Evolutionary conservation across 2,113 vertebrate genomes (phyloP).

Genomic region (Crotalus helleri): DNA sequence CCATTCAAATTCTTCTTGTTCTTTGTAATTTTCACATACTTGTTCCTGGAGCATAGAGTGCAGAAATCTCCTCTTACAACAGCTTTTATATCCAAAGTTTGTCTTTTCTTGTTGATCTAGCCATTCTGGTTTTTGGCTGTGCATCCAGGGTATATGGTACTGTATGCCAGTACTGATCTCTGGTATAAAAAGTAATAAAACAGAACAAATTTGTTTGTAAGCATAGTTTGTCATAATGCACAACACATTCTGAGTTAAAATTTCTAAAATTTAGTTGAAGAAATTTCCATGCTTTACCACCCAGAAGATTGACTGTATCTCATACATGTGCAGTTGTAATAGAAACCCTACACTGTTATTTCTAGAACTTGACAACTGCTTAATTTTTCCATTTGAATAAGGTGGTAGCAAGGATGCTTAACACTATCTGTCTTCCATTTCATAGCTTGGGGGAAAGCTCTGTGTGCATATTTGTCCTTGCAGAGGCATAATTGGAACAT

Average conservation of each 20-base stretch:
- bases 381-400: not conserved
- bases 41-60: constrained; percentile 3
- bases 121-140: not conserved
- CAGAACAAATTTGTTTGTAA: not conserved
- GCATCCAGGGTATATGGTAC: not conserved
- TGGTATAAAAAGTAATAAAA: not conserved
- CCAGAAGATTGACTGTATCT: not conserved
- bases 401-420: not conserved
- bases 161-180: not conserved
- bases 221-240: not conserved
- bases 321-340: not conserved
- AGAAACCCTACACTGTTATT: not conserved
- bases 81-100: not conserved
- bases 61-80: constrained; percentile 13
- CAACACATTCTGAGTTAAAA: not conserved
- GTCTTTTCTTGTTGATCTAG: not conserved
- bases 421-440: not conserved
- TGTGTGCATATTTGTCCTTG: not conserved
- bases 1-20: not conserved
- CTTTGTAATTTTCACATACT: not conserved
- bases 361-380: not conserved
- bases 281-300: not conserved
- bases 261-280: not conserved
- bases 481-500: not conserved
- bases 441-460: not conserved